Evolutionary conservation across 30 jellyfish, hydroid and myxozoan genomes (phyloP).

Genomic region (Turritopsis rubra): DNA sequence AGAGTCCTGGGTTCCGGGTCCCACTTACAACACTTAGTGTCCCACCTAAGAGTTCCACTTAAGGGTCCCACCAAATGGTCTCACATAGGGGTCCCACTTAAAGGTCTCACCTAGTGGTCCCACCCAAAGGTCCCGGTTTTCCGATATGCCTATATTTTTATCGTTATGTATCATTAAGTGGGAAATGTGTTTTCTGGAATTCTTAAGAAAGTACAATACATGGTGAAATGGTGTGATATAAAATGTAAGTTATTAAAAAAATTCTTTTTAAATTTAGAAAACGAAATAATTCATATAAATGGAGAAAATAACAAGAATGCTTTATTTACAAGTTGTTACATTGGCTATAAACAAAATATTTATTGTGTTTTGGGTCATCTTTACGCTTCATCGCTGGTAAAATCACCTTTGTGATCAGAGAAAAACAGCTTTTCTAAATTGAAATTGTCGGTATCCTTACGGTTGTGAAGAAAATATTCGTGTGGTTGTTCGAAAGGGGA

Average conservation of each 20-base stretch:
- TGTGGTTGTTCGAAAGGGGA: constrained; percentile 73
- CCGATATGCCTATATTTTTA: too few species aligned
- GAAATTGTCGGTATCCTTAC: background rate
- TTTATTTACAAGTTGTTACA: background rate
- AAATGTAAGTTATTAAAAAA: background rate
- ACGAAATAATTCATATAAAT: background rate
- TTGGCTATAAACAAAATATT: background rate
- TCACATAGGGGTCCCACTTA: too few species aligned
- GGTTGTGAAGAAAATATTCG: constrained; percentile 8
- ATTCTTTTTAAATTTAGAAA: background rate
- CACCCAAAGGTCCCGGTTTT: too few species aligned
- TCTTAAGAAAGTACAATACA: too few species aligned
- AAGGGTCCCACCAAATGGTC: too few species aligned
- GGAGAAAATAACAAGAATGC: background rate
- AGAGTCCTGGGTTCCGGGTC: too few species aligned
- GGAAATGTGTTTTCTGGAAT: too few species aligned
- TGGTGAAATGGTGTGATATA: background rate
- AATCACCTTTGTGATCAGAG: constrained; percentile 22
- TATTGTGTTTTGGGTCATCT: background rate
- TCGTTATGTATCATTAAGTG: too few species aligned
- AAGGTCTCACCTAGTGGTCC: too few species aligned
- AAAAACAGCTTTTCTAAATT: constrained; percentile 14
- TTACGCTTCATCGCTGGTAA: constrained; percentile 27
- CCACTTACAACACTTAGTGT: too few species aligned
- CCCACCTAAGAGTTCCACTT: too few species aligned